Evolutionary conservation across 2,888 invertebrate genomes (phyloP), one percentile per base, ranked within the genome.

Genomic region (Mactromeris polynyma): DNA sequence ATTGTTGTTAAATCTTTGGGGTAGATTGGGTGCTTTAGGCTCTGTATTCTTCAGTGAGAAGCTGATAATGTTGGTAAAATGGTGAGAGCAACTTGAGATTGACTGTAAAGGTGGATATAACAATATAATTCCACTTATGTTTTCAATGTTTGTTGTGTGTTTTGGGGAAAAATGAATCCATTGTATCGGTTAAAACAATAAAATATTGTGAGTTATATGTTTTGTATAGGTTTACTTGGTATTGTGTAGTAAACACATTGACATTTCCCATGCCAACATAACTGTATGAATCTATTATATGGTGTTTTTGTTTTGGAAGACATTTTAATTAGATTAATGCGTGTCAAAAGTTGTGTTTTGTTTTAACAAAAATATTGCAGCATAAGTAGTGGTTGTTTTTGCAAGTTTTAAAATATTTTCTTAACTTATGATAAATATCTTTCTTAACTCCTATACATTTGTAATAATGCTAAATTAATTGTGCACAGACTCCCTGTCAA

Each of bases 1-100:
- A 69, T 69, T 69, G 69, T 69, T 73, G 33, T 73, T 73, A 33
- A 36, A 73, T 73, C 73, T 73, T 73, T 73, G 73, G 73, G 73
- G 73, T 73, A 33, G 73, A 73, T 36, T 73, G 17, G 36, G 73
- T 73, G 33, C 73, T 73, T 73, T 31, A 69, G 33, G 14, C 9
- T 69, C 33, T 69, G 69, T 69, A 33, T 69, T 3, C n/a, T 33
- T 69, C n/a, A 2, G 6, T 58, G n/a, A 58, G 58, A 58, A 21
- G n/a, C 58, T 58, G n/a, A 26, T 64, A 26, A 64, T 64, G 58
- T 64, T 21, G 26, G 58, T 64, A 4, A 64, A 26, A 64, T 64
- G 26, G 6, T n/a, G 58, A 26, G 26, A 64, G 58, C 58, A 64
- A 64, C 58, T 64, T 64, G 58, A 64, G 58, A 64, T 26, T 26